phyloP scores from a whole-genome alignment of 2,113 vertebrate species.

The Larimichthys crocea region DNA sequence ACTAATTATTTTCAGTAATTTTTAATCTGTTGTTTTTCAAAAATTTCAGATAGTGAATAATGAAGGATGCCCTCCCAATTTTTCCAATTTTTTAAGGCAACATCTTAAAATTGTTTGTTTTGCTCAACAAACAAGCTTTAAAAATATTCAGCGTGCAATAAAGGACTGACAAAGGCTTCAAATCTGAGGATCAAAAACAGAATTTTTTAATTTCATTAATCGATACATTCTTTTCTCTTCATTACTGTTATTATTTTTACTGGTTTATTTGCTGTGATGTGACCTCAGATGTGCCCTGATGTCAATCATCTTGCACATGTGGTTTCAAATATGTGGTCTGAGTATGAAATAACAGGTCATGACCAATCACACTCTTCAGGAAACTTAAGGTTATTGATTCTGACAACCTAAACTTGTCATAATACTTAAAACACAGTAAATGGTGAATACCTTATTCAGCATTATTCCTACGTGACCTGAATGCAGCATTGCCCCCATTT shows the following conservation, averaged over 20 bases:
- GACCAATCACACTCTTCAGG: background rate
- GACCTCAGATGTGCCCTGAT: background rate
- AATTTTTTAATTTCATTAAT: background rate
- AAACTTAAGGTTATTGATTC: background rate
- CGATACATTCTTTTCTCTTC: no score
- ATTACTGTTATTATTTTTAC: background rate
- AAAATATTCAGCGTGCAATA: background rate
- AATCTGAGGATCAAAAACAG: no score
- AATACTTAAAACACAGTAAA: background rate
- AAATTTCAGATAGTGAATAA: background rate
- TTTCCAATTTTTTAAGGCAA: background rate
- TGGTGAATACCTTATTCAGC: background rate
- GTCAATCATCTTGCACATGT: no score
- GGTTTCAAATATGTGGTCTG: no score
- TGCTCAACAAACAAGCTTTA: background rate
- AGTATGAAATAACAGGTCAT: no score
- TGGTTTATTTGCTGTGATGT: background rate
- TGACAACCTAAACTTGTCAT: background rate
- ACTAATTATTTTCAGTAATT: no score
- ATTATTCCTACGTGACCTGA: conserved; percentile 39
- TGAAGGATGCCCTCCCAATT: background rate
- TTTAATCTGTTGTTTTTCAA: no score
- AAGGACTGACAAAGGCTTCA: background rate
- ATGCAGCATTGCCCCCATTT: conserved; percentile 64
- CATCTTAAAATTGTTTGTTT: background rate